Evolutionary conservation across 2,888 invertebrate genomes (phyloP).

Genomic region (Ochlodes sylvanus): DNA sequence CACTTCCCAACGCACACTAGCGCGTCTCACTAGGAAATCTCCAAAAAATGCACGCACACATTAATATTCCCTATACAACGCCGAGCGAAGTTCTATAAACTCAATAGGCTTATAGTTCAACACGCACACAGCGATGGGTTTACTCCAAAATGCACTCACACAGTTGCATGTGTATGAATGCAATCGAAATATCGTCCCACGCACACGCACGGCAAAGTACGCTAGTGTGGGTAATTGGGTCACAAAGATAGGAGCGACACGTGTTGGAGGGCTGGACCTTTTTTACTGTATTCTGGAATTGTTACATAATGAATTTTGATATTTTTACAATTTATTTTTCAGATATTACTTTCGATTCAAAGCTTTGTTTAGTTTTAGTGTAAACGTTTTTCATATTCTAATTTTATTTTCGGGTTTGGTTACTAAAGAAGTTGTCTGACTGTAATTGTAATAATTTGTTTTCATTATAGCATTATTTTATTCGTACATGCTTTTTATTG

Average conservation of each 20-base stretch:
- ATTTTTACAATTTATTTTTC: not conserved
- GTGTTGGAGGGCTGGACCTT: conserved; percentile 78
- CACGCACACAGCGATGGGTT: conserved; percentile 39
- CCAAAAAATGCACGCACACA: conserved; percentile 49
- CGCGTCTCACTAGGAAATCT: conserved; percentile 42
- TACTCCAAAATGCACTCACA: conserved; percentile 41
- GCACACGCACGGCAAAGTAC: conserved; percentile 47
- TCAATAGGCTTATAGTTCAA: conserved; percentile 25
- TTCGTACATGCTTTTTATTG: too few relatives aligned
- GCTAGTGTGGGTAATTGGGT: conserved; percentile 77
- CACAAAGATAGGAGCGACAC: conserved; percentile 82
- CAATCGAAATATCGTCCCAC: conserved; percentile 51
- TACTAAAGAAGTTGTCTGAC: too few relatives aligned
- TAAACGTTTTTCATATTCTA: too few relatives aligned
- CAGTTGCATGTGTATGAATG: conserved; percentile 52
- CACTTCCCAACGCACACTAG: conserved; percentile 33
- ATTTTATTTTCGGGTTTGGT: too few relatives aligned
- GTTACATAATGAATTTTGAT: conserved; percentile 41
- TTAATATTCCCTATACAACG: conserved; percentile 13
- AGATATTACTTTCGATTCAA: not conserved
- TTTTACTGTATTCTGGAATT: conserved; percentile 56
- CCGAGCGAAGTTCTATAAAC: conserved; percentile 17
- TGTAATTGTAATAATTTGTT: too few relatives aligned
- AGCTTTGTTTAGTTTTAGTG: too few relatives aligned
- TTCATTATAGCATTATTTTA: too few relatives aligned